These are phyloP conservation scores for Melanargia galathea DNA, from an alignment of 2,888 invertebrate genomes.

Conservation along the genomic window DNA sequence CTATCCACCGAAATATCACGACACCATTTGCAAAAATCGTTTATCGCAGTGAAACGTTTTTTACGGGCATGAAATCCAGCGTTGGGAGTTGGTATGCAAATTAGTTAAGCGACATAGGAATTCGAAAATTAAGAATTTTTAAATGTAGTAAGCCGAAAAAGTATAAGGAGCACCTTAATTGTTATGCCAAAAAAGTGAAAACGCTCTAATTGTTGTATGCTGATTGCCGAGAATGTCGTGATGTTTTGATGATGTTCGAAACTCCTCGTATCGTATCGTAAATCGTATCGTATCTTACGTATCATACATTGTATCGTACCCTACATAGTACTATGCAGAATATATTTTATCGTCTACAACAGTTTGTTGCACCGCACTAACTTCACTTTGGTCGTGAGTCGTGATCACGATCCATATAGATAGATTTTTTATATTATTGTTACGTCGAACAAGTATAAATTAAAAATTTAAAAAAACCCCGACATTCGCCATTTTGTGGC, in stretches of 20 bases:
- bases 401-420: too few relatives aligned
- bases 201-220: slow-evolving; percentile 8
- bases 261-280: too few relatives aligned
- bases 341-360: not conserved
- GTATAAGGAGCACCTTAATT: slow-evolving; percentile 2
- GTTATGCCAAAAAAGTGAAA: slow-evolving; percentile 1
- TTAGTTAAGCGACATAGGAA: slow-evolving; percentile 15
- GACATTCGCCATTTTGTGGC: too few relatives aligned
- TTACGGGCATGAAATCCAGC: not conserved
- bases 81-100: slow-evolving; percentile 11
- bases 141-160: slow-evolving; percentile 5
- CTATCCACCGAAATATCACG: not conserved
- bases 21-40: not conserved
- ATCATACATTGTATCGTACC: too few relatives aligned
- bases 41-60: not conserved
- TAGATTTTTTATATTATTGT: too few relatives aligned
- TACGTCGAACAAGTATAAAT: too few relatives aligned
- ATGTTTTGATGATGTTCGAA: not conserved
- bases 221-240: not conserved
- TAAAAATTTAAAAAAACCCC: too few relatives aligned
- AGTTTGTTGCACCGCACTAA: too few relatives aligned
- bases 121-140: slow-evolving; percentile 5
- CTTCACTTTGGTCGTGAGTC: too few relatives aligned
- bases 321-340: too few relatives aligned
- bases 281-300: too few relatives aligned